A percentile compares a stretch with the other conserved stretches of the same genome.
Conservation (phyloP, 1,140 invertebrate species). For the Solenopsis invicta region DNA sequence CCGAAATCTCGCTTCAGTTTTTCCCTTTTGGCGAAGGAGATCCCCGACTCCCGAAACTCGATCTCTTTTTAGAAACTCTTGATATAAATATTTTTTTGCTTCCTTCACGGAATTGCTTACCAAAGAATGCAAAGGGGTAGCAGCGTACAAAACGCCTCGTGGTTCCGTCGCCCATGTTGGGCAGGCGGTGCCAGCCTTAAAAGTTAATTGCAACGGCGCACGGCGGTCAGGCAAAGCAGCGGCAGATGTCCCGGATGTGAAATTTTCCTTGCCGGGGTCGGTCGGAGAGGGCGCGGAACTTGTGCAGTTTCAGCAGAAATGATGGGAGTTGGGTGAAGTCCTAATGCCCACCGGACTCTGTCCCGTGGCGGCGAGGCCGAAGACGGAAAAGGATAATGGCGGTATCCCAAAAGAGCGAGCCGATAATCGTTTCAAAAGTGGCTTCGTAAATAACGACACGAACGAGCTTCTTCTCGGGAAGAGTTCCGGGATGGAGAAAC, state of each 20-base stretch:
- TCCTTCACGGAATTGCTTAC: background rate
- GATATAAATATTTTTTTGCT: background rate
- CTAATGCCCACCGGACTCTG: slow-evolving; percentile 4
- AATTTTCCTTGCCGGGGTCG: slow-evolving; percentile 61
- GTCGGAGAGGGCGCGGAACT: slow-evolving; percentile 46
- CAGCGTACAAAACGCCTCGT: background rate
- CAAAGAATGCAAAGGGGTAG: background rate
- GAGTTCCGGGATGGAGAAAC: background rate
- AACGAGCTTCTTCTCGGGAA: background rate
- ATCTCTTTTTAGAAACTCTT: background rate
- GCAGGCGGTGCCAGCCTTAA: slow-evolving; percentile 59
- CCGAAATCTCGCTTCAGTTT: background rate
- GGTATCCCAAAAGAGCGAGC: background rate
- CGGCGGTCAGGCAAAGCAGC: slow-evolving; percentile 60
- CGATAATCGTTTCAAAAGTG: slow-evolving; percentile 25
- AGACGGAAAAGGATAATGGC: slow-evolving; percentile 28
- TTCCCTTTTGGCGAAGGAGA: background rate
- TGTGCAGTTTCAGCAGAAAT: slow-evolving; percentile 69
- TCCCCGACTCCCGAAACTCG: background rate
- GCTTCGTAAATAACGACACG: slow-evolving; percentile 31
- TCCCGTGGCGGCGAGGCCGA: slow-evolving; percentile 28
- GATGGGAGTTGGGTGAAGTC: slow-evolving; percentile 69
- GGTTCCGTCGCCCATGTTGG: slow-evolving; percentile 17
- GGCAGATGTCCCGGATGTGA: slow-evolving; percentile 71
- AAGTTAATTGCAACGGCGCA: slow-evolving; percentile 72